A percentile compares a stretch with the other conserved stretches of the same genome.
phyloP scores from a whole-genome alignment of 2,888 invertebrate species.

The Mimumesa dahlbomi region DNA sequence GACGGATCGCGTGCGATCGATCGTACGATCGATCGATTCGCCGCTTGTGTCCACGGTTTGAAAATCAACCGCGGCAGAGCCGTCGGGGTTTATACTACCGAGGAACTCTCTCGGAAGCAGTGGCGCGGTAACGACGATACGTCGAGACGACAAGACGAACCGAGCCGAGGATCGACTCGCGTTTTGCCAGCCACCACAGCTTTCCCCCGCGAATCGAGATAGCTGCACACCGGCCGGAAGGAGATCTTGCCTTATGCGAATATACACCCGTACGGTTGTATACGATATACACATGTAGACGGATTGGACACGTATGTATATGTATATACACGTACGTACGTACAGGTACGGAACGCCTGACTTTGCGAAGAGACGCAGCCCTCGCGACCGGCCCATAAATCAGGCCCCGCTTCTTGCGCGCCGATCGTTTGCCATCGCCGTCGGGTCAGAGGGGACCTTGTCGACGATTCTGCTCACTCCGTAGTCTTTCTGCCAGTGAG shows the following conservation, averaged over 20 bases:
- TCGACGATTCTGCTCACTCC: conserved; percentile 62
- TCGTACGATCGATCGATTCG: conserved; percentile 30
- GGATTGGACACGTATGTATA: conserved; percentile 1
- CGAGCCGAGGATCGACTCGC: conserved; percentile 12
- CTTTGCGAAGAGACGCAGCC: conserved; percentile 56
- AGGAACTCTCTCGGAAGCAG: conserved; percentile 26
- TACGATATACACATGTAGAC: conserved; percentile 10
- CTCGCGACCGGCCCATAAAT: conserved; percentile 72
- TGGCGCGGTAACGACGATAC: conserved; percentile 28
- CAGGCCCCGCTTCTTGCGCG: conserved; percentile 75
- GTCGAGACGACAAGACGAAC: conserved; percentile 16
- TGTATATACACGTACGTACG: conserved; percentile 19
- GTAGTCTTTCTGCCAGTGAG: conserved; percentile 58
- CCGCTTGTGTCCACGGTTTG: too few relatives aligned
- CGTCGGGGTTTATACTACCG: too few relatives aligned
- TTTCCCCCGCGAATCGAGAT: conserved; percentile 56
- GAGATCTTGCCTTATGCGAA: conserved; percentile 57
- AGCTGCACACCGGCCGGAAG: conserved; percentile 57
- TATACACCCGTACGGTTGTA: conserved; percentile 17
- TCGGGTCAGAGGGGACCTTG: conserved; percentile 69
- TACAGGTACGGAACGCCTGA: conserved; percentile 40
- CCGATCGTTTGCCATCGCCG: conserved; percentile 74
- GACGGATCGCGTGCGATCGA: conserved; percentile 41
- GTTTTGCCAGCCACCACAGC: conserved; percentile 39
- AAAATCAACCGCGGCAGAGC: too few relatives aligned